Percentiles rank a stretch among this genome's conserved stretches.
Evolutionary conservation across 2,113 vertebrate species (phyloP).

Genomic region (Callionymus lyra): DNA sequence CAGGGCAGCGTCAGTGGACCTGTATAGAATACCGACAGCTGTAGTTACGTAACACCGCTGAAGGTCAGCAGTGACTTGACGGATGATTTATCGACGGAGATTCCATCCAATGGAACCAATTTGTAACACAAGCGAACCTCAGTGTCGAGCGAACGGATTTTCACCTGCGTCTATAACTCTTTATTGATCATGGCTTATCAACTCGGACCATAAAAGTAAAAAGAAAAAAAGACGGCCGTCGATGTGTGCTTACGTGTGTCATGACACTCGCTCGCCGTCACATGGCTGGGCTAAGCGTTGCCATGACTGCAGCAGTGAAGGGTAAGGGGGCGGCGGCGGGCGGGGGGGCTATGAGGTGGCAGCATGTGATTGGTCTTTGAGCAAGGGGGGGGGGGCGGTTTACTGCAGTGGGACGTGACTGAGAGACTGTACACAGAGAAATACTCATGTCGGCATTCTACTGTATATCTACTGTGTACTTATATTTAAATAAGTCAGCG

Average conservation of each 20-base stretch:
- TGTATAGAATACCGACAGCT: conserved; percentile 2
- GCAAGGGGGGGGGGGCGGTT: conserved; percentile 28
- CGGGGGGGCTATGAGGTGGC: conserved; percentile 33
- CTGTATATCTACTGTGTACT: background rate
- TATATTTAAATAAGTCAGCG: too few relatives aligned
- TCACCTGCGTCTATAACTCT: too few relatives aligned
- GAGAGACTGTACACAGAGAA: conserved; percentile 9
- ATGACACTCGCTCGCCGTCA: conserved; percentile 22
- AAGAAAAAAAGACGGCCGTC: too few relatives aligned
- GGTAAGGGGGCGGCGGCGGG: background rate
- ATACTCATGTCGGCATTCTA: background rate
- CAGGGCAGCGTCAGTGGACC: background rate
- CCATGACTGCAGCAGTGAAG: conserved; percentile 36
- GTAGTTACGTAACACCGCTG: conserved; percentile 2
- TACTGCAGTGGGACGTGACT: conserved; percentile 70
- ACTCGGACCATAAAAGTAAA: too few relatives aligned
- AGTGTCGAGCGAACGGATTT: too few relatives aligned
- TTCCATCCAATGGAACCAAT: too few relatives aligned
- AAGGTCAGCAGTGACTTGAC: conserved; percentile 17
- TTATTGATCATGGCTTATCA: too few relatives aligned
- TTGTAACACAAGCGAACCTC: too few relatives aligned
- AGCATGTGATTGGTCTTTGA: conserved; percentile 35
- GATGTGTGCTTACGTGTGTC: conserved; percentile 4
- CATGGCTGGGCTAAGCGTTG: conserved; percentile 39
- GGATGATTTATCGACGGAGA: conserved; percentile 1